Evolutionary conservation across 1,140 invertebrate genomes (phyloP), one percentile per base, ranked within the genome.

Genomic region (Halesus radiatus): DNA sequence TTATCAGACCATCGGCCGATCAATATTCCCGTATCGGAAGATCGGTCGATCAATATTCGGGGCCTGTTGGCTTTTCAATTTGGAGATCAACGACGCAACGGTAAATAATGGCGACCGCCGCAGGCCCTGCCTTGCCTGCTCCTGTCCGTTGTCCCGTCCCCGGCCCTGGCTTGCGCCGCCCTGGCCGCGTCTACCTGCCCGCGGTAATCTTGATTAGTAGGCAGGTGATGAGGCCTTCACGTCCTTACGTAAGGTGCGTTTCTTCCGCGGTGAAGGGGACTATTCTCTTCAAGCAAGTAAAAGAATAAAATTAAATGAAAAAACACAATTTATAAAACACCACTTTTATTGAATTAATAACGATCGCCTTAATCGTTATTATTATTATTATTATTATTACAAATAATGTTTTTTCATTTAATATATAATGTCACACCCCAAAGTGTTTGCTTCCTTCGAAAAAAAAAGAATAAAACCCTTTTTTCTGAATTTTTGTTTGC

Each of bases 61-160:
- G 22, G 45, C 60, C 60, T 80, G 80, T 78, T 81, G 80, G 80
- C 54, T 81, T 80, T 80, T 81, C 75, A 77, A 81, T 77, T 81
- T 81, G 75, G 74, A 45, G 37, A 45, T 45, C 37, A 45, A 45
- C 37, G 37, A 18, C 26, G 32, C 16, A 80, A 72, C 32, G 50
- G 68, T 72, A 52, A 45, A 45, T 20, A 52, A 45, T 45, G 37
- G 32, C 68, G 18, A 72, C 32, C 45, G 50, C 37, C 10, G 37
- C 58, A 26, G 37, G 37, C 37, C 37, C 37, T 45, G 37, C 5
- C 37, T 45, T 45, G 8, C 37, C 37, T 7, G 37, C 37, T 45
- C 37, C 37, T 45, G 37, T 45, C 37, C 37, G 10, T 10, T 7
- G 37, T 45, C 37, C 37, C 37, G 37, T 45, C 37, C 37, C 37